Conservation (phyloP, 2,797 vertebrate species). For the Poeciliopsis presidionis region DNA sequence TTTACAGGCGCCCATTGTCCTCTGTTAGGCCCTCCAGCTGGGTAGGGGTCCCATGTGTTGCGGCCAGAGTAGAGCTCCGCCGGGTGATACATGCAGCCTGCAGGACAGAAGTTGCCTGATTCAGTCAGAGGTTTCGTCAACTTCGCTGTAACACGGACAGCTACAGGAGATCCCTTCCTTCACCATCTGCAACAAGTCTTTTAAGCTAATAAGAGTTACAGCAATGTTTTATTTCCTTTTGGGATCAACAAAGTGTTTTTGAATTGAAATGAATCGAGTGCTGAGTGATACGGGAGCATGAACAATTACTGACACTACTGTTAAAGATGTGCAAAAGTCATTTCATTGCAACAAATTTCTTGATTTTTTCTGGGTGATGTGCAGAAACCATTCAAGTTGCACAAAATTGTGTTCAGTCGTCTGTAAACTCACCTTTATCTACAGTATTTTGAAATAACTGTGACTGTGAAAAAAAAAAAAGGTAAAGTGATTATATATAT, state of each 20-base stretch:
- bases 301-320: not conserved
- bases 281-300: not conserved
- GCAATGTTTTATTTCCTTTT: too few relatives aligned
- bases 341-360: not conserved
- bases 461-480: not conserved
- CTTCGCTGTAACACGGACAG: too few relatives aligned
- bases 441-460: not conserved
- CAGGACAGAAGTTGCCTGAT: slow-evolving; percentile 28
- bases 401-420: not conserved
- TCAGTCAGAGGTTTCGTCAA: too few relatives aligned
- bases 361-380: not conserved
- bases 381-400: not conserved
- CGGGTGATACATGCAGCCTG: slow-evolving; percentile 96
- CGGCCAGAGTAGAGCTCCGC: slow-evolving; percentile 91
- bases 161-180: too few relatives aligned
- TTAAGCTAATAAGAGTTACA: too few relatives aligned
- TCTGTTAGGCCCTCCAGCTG: slow-evolving; percentile 86
- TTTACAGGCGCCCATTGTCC: slow-evolving; percentile 87
- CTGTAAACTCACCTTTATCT: not conserved
- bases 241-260: too few relatives aligned
- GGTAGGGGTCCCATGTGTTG: slow-evolving; percentile 89
- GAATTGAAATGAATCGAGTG: too few relatives aligned
- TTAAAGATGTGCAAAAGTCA: not conserved
- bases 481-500: not conserved
- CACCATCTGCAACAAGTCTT: too few relatives aligned